phyloP scores from a whole-genome alignment of 2,797 vertebrate species.

The Catostomus latipinnis region DNA sequence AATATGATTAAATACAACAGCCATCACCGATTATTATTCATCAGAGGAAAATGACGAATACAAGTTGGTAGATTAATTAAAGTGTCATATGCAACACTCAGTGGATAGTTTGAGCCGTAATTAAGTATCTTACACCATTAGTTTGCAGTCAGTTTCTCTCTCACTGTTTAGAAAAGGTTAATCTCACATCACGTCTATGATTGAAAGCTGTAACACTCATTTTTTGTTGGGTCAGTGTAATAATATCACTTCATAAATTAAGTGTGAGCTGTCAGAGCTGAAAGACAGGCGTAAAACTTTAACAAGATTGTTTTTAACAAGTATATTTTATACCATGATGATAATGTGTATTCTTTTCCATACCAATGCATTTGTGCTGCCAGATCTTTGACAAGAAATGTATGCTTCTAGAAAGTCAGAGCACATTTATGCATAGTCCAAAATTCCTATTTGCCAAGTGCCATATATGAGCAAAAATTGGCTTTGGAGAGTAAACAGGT shows the following conservation, averaged over 20 bases:
- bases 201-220: conserved; percentile 59
- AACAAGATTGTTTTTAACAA: conserved; percentile 16
- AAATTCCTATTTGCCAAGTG: too few species aligned
- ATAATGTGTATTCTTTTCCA: conserved; percentile 36
- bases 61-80: conserved; percentile 61
- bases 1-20: conserved; percentile 53
- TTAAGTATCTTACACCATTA: conserved; percentile 63
- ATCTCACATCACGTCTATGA: conserved; percentile 64
- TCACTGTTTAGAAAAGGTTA: conserved; percentile 67
- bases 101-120: conserved; percentile 57
- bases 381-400: too few species aligned
- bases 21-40: conserved; percentile 50
- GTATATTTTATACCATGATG: conserved; percentile 9
- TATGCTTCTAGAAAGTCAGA: too few species aligned
- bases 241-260: conserved; percentile 58
- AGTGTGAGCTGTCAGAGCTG: conserved; percentile 9
- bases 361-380: neutral
- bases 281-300: conserved; percentile 31
- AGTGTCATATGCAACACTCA: conserved; percentile 57
- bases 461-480: too few species aligned
- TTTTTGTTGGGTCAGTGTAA: conserved; percentile 56
- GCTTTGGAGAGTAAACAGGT: too few species aligned
- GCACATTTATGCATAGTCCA: too few species aligned
- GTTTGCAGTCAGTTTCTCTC: conserved; percentile 61
- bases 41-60: conserved; percentile 47